Percentiles rank a stretch among this genome's conserved stretches.
Conservation (phyloP, 2,113 vertebrate genomes). For the Synchiropus splendidus region DNA sequence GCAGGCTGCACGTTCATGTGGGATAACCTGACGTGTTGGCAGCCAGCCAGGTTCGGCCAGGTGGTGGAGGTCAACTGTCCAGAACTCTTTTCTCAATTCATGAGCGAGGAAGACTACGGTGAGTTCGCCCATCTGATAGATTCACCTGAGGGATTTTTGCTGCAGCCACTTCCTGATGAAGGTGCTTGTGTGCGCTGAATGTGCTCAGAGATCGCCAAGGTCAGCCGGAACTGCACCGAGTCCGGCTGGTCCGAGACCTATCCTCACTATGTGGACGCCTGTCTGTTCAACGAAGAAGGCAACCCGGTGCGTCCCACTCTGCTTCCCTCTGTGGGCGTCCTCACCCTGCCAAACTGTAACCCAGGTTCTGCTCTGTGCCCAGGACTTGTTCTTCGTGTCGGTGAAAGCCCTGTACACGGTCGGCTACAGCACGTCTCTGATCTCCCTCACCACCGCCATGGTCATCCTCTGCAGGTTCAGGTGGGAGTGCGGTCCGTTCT, state of each 20-base stretch:
- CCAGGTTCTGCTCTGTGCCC: not conserved
- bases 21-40: conserved; percentile 96
- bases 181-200: not conserved
- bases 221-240: conserved; percentile 89
- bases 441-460: conserved; percentile 91
- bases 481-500: too few relatives aligned
- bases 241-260: conserved; percentile 86
- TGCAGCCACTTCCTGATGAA: not conserved
- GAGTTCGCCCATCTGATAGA: conserved; percentile 21
- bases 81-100: conserved; percentile 76
- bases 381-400: conserved; percentile 84
- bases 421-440: conserved; percentile 93
- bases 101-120: conserved; percentile 80
- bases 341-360: not conserved
- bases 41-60: conserved; percentile 76
- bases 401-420: conserved; percentile 96
- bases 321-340: not conserved
- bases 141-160: too few relatives aligned
- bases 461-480: conserved; percentile 95
- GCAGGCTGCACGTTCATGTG: conserved; percentile 86
- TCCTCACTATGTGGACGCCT: conserved; percentile 88
- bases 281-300: conserved; percentile 67
- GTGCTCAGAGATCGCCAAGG: conserved; percentile 63
- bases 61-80: conserved; percentile 83
- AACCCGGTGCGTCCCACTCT: conserved; percentile 54